These are phyloP conservation scores for Scarus forsteni DNA, from an alignment of 2,797 vertebrate genomes.

Conservation along the genomic window DNA sequence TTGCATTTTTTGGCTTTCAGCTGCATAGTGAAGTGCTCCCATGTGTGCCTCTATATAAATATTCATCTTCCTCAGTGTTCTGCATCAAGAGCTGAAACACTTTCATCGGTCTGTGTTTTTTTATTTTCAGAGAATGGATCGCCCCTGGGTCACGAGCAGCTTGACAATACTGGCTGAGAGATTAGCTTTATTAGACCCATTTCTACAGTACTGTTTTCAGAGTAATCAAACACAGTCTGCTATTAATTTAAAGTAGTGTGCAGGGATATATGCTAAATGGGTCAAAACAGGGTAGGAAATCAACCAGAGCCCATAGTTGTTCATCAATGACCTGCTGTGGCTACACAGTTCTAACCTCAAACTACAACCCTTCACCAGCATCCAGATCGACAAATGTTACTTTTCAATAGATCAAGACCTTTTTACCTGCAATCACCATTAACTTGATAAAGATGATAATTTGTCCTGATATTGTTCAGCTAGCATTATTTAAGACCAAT, in stretches of 20 bases:
- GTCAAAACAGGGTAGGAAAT: not conserved
- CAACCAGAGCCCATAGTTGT: not conserved
- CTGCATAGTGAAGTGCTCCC: constrained; percentile 64
- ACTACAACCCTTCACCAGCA: not conserved
- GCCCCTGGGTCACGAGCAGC: constrained; percentile 32
- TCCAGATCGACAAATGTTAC: not conserved
- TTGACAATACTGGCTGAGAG: constrained; percentile 23
- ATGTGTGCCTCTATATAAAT: constrained; percentile 76
- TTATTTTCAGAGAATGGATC: constrained; percentile 59
- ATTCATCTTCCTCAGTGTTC: constrained; percentile 75
- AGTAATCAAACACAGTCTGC: constrained; percentile 4
- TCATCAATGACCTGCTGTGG: not conserved
- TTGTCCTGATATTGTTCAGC: too few species aligned
- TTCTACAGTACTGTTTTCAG: constrained; percentile 21
- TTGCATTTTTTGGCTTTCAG: constrained; percentile 61
- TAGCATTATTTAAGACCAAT: too few species aligned
- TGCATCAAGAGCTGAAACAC: constrained; percentile 71
- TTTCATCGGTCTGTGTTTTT: constrained; percentile 73
- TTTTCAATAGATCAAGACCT: too few species aligned
- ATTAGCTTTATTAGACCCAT: constrained; percentile 35
- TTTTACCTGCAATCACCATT: too few species aligned
- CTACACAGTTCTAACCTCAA: not conserved
- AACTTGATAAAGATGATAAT: too few species aligned
- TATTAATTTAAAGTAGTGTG: not conserved
- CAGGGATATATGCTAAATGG: not conserved